Base-by-base conservation (phyloP, 64 coral and sea anemone genomes). In the Pachyseris speciosa region DNA sequence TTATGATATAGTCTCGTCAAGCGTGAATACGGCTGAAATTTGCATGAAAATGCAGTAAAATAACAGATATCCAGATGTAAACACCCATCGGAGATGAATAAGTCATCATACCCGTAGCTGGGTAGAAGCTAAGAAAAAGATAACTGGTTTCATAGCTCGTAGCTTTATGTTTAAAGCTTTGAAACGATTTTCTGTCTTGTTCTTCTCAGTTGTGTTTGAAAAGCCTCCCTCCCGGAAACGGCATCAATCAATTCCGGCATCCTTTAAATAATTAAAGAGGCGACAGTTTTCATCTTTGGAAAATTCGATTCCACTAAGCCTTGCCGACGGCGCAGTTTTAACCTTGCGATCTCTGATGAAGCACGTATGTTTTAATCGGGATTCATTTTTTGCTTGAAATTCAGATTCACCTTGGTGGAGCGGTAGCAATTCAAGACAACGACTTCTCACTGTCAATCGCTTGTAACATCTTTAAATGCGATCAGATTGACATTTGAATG, bases 191-290 rank as follows among this genome's bases (percentile, higher is more conserved):
- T 15, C 63, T 19, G 3, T 60, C n/a, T n/a, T 25, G 39, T 81
- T 63, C 48, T 40, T 12, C 10, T 38, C 33, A 81, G 20, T 16
- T n/a, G 52, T 81, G 51, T 81, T 61, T 81, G 53, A 4, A 34
- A 61, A 61, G 34, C 53, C 77, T 61, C 77, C 53, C 77, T 63
- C 77, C 52, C 31, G 9, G 20, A 42, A 81, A 25, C 51, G 77
- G n/a, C 9, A 61, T 81, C 77, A 81, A 61, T 81, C 77, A 64
- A 27, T 26, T 63, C 7, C 52, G 25, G 36, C 51, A 26, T 81
- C 27, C 50, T 39, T 81, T 64, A 61, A 81, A 81, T 81, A 81
- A 61, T 81, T 81, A 81, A 81, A 51, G 34, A 81, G 77, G 11
- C 63, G 31, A n/a, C 77, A 34, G 33, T 39, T 39, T 81, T 41